Percentiles rank a stretch among this genome's conserved stretches.
phyloP scores from a whole-genome alignment of 1,140 invertebrate genomes.

The Coelopa frigida region DNA sequence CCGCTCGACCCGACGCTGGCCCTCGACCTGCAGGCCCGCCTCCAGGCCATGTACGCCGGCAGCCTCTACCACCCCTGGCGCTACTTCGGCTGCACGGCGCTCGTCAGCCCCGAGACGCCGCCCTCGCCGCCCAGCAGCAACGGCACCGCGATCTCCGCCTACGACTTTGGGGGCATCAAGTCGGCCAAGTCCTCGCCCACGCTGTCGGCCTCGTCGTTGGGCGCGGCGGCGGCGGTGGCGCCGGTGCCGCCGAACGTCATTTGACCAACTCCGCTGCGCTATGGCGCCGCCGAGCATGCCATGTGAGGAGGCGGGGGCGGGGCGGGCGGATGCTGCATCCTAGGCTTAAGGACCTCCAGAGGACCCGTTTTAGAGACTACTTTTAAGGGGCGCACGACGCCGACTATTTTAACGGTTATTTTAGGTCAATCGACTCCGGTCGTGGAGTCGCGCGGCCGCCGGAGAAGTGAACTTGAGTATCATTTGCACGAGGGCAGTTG shows the following conservation, averaged over 20 bases:
- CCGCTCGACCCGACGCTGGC: conserved; percentile 41
- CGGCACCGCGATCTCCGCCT: conserved; percentile 36
- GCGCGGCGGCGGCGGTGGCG: conserved; percentile 8
- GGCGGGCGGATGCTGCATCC: too few relatives aligned
- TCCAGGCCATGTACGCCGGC: conserved; percentile 41
- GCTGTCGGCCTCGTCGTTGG: conserved; percentile 4
- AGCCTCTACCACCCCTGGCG: conserved; percentile 42
- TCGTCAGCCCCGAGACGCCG: conserved; percentile 39
- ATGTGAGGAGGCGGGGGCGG: too few relatives aligned
- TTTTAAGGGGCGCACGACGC: too few relatives aligned
- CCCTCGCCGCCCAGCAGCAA: conserved; percentile 41
- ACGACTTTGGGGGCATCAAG: conserved; percentile 41
- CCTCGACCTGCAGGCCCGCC: conserved; percentile 39
- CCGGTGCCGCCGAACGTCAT: conserved; percentile 38
- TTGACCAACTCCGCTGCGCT: conserved; percentile 45
- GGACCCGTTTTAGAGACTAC: too few relatives aligned
- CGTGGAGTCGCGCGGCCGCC: too few relatives aligned
- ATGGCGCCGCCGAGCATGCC: conserved; percentile 36
- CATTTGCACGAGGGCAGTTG: too few relatives aligned
- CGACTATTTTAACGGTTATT: too few relatives aligned
- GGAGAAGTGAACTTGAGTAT: too few relatives aligned
- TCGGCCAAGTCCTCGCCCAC: conserved; percentile 39
- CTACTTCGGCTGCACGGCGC: conserved; percentile 29
- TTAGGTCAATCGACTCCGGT: too few relatives aligned
- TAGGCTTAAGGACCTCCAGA: too few relatives aligned